Evolutionary conservation across 30 jellyfish, hydroid and myxozoan genomes (phyloP), one percentile per base, ranked within the genome.

Genomic region (Calvadosia cruxmelitensis): DNA sequence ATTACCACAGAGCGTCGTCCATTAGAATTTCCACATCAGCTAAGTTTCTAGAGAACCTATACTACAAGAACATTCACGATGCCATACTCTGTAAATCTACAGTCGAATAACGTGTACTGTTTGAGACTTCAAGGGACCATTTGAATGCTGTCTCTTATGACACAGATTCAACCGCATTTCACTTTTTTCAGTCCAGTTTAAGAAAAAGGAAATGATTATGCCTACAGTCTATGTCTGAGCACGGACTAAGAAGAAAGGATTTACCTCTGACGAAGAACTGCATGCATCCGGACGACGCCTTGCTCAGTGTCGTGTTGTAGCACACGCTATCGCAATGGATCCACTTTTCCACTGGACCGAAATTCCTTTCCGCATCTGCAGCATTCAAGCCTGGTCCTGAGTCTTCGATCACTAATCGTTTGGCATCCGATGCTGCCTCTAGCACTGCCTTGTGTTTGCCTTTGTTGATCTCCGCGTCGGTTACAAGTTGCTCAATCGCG

Each of bases 341-440:
- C 99, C 99, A 91, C 0, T 85, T 94, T 12, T 69, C 26, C 34
- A 84, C 71, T 7, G 99, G 78, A 10, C 95, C 95, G 49, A 91
- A 66, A 52, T 72, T 91, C 42, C 80, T 78, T 27, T 75, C 52
- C 24, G 99, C 94, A 50, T 91, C 99, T 0, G 92, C 92, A 0
- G 95, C 95, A 67, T 91, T 91, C 0, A 91, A 80, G 13, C 99
- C 99, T 7, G 99, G 95, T 2, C 96, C 78, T 13, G 99, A 91
- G 48, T 91, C 99, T 61, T 91, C 99, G 23, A 83, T 93, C 12
- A 91, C 95, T 26, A 91, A 65, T 30, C 90, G 67, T 53, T 91
- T 91, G 28, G 99, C 99, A 75, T 91, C 99, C 34, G 66, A 53
- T 5, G 99, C 99, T n/a, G 99, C 99, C 65, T 91, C 99, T 50